Conservation (phyloP, 2,797 vertebrate genomes). For the Thaleichthys pacificus region DNA sequence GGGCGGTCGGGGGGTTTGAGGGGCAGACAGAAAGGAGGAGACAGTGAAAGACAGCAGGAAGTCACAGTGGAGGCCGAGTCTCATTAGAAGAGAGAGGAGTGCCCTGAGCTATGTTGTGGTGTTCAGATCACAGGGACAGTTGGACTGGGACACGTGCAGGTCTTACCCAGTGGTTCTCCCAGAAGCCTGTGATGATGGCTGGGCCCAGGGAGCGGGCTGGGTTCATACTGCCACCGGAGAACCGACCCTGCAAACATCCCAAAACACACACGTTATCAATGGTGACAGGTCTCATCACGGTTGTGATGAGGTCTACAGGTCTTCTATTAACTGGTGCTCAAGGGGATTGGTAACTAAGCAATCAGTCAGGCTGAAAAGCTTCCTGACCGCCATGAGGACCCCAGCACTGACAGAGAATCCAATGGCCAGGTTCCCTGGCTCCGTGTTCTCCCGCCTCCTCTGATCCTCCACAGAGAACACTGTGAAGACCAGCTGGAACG, state of each 20-base stretch:
- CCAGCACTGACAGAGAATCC: slow-evolving; percentile 80
- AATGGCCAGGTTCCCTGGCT: slow-evolving; percentile 77
- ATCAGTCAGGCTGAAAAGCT: background rate
- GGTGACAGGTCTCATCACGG: too few species aligned
- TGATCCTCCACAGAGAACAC: slow-evolving; percentile 77
- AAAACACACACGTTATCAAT: slow-evolving; percentile 3
- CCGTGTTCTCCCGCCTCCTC: slow-evolving; percentile 58
- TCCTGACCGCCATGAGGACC: slow-evolving; percentile 75
- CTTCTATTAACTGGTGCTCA: background rate
- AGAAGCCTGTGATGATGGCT: slow-evolving; percentile 78
- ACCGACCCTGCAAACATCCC: slow-evolving; percentile 64
- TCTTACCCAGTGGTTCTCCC: slow-evolving; percentile 66
- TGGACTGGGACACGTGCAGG: background rate
- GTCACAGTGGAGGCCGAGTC: background rate
- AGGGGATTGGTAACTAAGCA: too few species aligned
- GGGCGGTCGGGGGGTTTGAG: background rate
- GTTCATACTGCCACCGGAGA: slow-evolving; percentile 85
- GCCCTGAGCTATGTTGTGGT: too few species aligned
- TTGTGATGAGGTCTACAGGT: background rate
- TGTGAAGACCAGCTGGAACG: slow-evolving; percentile 83
- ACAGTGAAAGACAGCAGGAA: background rate
- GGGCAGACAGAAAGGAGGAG: background rate
- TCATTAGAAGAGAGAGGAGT: too few species aligned
- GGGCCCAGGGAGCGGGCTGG: slow-evolving; percentile 81
- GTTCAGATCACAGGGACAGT: too few species aligned